Evolutionary conservation across 2,113 vertebrate species (phyloP).

Genomic region (Entomyzon cyanotis): DNA sequence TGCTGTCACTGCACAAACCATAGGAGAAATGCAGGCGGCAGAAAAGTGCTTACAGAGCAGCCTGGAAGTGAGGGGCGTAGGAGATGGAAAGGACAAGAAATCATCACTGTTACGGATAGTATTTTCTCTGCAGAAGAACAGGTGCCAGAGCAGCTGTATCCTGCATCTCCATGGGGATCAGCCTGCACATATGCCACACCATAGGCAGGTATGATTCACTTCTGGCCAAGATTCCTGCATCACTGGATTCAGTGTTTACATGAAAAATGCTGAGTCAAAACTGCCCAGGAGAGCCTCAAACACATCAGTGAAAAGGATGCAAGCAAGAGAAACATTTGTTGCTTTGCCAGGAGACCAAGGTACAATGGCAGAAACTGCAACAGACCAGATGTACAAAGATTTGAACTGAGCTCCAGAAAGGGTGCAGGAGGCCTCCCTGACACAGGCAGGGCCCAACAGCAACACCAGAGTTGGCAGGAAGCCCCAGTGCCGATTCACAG

Average conservation of each 20-base stretch:
- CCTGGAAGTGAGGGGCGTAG: not conserved
- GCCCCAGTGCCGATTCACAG: not conserved
- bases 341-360: not conserved
- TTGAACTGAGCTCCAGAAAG: not conserved
- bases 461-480: not conserved
- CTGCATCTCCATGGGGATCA: not conserved
- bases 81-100: not conserved
- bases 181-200: not conserved
- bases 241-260: not conserved
- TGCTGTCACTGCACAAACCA: not conserved
- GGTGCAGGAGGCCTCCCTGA: not conserved
- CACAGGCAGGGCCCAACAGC: not conserved
- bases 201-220: not conserved
- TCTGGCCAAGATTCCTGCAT: not conserved
- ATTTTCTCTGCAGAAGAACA: not conserved
- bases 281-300: not conserved
- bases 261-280: not conserved
- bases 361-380: not conserved
- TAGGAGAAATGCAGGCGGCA: not conserved
- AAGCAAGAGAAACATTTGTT: not conserved
- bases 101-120: not conserved
- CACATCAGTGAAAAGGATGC: not conserved
- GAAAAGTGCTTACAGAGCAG: not conserved
- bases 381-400: not conserved
- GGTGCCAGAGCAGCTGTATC: not conserved